Conservation (phyloP, 2,113 vertebrate species). For the Pituophis catenifer region DNA sequence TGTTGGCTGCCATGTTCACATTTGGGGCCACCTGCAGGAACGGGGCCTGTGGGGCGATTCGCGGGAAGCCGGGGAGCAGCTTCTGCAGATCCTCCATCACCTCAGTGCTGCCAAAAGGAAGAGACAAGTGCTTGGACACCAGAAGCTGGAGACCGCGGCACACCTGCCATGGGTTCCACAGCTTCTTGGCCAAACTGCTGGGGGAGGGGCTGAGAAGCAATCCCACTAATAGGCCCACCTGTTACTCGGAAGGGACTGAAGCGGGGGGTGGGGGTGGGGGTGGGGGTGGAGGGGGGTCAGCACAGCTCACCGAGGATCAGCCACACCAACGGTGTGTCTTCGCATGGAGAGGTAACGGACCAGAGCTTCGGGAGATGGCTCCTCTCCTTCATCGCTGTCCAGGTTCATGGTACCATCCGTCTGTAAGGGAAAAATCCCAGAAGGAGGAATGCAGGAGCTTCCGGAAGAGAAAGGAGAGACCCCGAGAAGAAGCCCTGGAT, state of each 20-base stretch:
- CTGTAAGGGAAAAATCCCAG: constrained; percentile 57
- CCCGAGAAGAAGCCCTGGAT: accelerated
- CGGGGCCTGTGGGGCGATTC: constrained; percentile 81
- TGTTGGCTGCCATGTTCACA: constrained; percentile 83
- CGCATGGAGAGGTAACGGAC: constrained; percentile 97
- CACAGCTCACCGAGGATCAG: constrained; percentile 86
- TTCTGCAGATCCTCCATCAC: constrained; percentile 94
- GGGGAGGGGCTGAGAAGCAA: background rate
- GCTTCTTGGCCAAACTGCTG: background rate
- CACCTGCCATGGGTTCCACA: accelerated
- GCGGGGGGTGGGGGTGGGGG: no score
- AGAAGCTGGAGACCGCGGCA: background rate
- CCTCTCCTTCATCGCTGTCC: constrained; percentile 96
- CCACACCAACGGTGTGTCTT: constrained; percentile 95
- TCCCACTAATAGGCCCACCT: background rate
- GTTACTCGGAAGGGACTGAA: background rate
- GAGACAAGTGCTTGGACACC: background rate
- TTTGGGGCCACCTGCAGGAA: constrained; percentile 85
- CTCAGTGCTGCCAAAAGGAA: constrained; percentile 77
- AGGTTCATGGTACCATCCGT: constrained; percentile 89
- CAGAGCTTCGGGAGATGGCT: constrained; percentile 94
- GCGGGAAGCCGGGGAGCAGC: constrained; percentile 86
- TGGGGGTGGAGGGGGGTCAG: no score
- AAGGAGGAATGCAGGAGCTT: background rate
- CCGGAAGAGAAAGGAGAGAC: background rate